Conservation (phyloP, 1,140 invertebrate species). For the Thalassaphorura encarpata region DNA sequence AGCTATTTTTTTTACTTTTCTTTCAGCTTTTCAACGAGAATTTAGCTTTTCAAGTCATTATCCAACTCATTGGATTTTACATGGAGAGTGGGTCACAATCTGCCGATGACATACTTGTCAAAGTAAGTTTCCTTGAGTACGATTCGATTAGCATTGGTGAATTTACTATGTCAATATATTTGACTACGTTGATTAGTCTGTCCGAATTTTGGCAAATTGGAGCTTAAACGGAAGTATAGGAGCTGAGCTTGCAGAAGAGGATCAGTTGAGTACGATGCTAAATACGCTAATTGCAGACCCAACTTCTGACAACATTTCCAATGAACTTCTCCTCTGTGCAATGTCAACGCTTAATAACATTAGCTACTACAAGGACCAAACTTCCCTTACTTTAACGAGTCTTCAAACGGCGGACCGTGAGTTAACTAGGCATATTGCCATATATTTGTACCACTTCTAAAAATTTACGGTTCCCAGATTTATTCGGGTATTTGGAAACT, state of each 20-base stretch:
- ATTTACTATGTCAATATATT: slow-evolving; percentile 15
- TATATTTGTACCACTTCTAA: background rate
- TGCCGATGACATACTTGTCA: slow-evolving; percentile 56
- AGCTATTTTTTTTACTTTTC: slow-evolving; percentile 10
- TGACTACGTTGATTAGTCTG: too few species aligned
- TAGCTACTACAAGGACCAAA: slow-evolving; percentile 46
- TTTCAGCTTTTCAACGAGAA: slow-evolving; percentile 47
- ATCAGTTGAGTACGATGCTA: slow-evolving; percentile 42
- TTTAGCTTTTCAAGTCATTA: slow-evolving; percentile 45
- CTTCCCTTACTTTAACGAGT: slow-evolving; percentile 33
- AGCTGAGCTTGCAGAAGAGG: slow-evolving; percentile 39
- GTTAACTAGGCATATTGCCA: background rate
- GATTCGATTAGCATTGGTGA: background rate
- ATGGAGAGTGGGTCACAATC: slow-evolving; percentile 42
- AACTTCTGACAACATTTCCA: slow-evolving; percentile 46
- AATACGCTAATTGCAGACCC: slow-evolving; percentile 32
- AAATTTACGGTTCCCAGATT: background rate
- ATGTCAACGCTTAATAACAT: slow-evolving; percentile 57
- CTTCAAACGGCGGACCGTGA: slow-evolving; percentile 38
- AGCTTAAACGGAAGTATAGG: slow-evolving; percentile 59
- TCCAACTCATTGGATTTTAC: slow-evolving; percentile 50
- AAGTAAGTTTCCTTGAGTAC: slow-evolving; percentile 39
- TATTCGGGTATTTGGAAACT: slow-evolving; percentile 7
- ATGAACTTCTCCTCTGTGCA: slow-evolving; percentile 52
- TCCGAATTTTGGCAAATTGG: slow-evolving; percentile 61